Conservation (phyloP, 1,140 invertebrate species). For the Hydropsyche tenuis region DNA sequence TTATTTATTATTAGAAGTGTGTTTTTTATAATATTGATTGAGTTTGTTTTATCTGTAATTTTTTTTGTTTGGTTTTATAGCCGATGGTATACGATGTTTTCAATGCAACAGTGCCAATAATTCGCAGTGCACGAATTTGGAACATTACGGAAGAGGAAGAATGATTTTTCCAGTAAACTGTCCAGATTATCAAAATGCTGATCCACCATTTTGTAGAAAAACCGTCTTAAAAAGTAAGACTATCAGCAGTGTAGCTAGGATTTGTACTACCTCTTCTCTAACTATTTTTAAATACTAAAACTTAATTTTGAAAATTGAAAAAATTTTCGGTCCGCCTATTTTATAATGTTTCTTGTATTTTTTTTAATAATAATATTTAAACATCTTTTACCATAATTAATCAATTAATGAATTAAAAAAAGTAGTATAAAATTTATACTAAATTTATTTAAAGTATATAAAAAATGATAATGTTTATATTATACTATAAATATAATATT, state of each 20-base stretch:
- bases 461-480: no score
- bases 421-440: no score
- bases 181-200: slow-evolving; percentile 17
- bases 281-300: background rate
- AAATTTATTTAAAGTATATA: no score
- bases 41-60: no score
- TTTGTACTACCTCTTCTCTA: background rate
- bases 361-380: no score
- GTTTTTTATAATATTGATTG: no score
- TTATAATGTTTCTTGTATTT: no score
- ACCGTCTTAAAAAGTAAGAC: slow-evolving; percentile 27
- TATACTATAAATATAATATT: no score
- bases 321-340: no score
- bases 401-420: no score
- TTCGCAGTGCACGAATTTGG: slow-evolving; percentile 56
- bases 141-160: slow-evolving; percentile 50
- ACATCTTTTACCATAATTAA: no score
- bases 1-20: no score
- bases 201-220: slow-evolving; percentile 43
- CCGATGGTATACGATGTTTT: slow-evolving; percentile 56
- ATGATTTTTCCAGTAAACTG: slow-evolving; percentile 27
- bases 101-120: slow-evolving; percentile 62
- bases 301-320: background rate
- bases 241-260: background rate
- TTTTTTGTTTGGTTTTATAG: slow-evolving; percentile 48